phyloP scores from a whole-genome alignment of 2,888 invertebrate species.

The Phyllotreta cruciferae region DNA sequence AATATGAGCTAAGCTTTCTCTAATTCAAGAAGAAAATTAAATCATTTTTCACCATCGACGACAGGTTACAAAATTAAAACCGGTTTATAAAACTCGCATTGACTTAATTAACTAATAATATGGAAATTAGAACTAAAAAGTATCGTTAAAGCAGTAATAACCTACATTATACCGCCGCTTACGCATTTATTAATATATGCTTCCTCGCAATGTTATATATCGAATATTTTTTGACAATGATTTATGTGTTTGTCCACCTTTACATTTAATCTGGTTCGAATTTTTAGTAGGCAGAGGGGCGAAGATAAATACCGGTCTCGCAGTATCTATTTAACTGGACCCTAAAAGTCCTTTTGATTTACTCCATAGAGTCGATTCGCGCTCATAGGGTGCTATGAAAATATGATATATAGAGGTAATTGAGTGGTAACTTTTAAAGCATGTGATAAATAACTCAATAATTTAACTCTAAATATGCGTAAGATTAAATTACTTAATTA shows the following conservation, averaged over 20 bases:
- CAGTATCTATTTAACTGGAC: constrained; percentile 25
- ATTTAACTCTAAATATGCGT: too few relatives aligned
- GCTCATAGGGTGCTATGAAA: not conserved
- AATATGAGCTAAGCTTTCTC: constrained; percentile 6
- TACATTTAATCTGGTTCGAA: constrained; percentile 20
- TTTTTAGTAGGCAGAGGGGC: constrained; percentile 10
- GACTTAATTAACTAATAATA: constrained; percentile 12
- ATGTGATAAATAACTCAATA: too few relatives aligned
- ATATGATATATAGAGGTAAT: not conserved
- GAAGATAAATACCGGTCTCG: constrained; percentile 18
- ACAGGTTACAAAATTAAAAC: not conserved
- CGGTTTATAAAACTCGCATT: constrained; percentile 3
- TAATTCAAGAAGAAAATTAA: not conserved
- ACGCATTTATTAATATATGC: constrained; percentile 16
- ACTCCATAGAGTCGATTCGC: not conserved
- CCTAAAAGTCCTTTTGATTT: constrained; percentile 1
- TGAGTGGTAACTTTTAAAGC: too few relatives aligned
- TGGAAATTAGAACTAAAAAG: constrained; percentile 5
- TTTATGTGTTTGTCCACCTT: constrained; percentile 27
- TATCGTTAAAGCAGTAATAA: constrained; percentile 4
- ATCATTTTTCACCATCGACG: constrained; percentile 1
- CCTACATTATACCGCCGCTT: constrained; percentile 10
- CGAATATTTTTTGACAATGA: constrained; percentile 26
- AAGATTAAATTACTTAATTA: not conserved
- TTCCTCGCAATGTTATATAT: constrained; percentile 15